phyloP scores from a whole-genome alignment of 2,113 vertebrate genomes.

The Poecilia latipinna region DNA sequence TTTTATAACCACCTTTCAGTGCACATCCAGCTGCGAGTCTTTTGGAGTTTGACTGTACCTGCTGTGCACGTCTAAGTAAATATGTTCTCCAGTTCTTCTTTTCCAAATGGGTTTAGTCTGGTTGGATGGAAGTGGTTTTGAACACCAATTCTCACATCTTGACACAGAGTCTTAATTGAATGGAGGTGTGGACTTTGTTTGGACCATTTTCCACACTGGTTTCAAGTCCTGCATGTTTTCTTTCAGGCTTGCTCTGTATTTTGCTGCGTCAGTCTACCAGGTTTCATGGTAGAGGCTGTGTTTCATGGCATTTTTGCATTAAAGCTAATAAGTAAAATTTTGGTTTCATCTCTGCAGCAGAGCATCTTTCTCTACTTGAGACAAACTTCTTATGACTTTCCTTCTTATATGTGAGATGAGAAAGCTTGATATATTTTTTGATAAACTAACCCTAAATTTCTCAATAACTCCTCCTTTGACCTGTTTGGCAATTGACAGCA shows the following conservation, averaged over 20 bases:
- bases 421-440: not conserved
- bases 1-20: not conserved
- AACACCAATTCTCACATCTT: not conserved
- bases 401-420: not conserved
- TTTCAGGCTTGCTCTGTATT: not conserved
- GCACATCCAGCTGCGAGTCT: not conserved
- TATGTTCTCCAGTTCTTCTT: no score
- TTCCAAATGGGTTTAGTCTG: no score
- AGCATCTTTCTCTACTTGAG: not conserved
- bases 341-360: not conserved
- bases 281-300: no score
- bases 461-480: no score
- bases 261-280: not conserved
- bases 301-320: no score
- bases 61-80: no score
- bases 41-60: not conserved
- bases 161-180: not conserved
- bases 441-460: not conserved
- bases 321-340: not conserved
- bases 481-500: no score
- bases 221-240: not conserved
- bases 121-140: not conserved
- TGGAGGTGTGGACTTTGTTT: not conserved
- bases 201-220: no score
- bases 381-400: not conserved